Evolutionary conservation across 2,113 vertebrate species (phyloP), one percentile per base, ranked within the genome.

Genomic region (Mustelus asterias): DNA sequence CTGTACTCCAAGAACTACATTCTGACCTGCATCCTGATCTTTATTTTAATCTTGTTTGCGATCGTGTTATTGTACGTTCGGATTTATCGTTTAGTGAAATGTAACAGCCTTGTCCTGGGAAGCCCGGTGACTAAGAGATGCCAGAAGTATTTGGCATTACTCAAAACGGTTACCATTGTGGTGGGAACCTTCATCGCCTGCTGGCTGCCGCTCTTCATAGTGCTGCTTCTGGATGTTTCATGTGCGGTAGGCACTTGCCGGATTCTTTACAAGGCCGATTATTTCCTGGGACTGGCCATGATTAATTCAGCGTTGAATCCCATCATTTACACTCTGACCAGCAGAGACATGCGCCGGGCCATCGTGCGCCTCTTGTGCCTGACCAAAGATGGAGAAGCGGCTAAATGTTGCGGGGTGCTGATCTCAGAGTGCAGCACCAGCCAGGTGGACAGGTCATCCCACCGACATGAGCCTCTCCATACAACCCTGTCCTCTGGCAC

Each of bases 291-390:
- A 14, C 96, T 99, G 58, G 98, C 99, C 44, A 98, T 99, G 98
- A 96, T 98, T 95, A 99, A 99, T 96, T 99, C 99, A 0, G 96
- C 99, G 0, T 97, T 99, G 0, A 99, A 99, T 96, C 99, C 99
- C 26, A 98, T 99, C 96, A 99, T 99, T 97, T 99, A 99, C 97
- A 99, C 99, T 0, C 97, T 99, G 96, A 99, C 98, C 97, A 99
- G 98, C 97, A 98, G 97, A 58, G 98, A 99, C 97, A 98, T 99
- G 97, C 97, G 98, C 88, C 97, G 97, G 11, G 98, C 98, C 80
- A 98, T 99, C 94, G 96, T 98, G 76, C 96, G 97, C 67, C 97
- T 99, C n/a, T 93, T 99, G 22, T 98, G 98, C 96, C 97, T 97
- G 0, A 97, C 97, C 0, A 96, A 96, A 89, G 97, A 97, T 1